Conservation (phyloP, 2,888 invertebrate genomes). For the Lomographa bimaculata region DNA sequence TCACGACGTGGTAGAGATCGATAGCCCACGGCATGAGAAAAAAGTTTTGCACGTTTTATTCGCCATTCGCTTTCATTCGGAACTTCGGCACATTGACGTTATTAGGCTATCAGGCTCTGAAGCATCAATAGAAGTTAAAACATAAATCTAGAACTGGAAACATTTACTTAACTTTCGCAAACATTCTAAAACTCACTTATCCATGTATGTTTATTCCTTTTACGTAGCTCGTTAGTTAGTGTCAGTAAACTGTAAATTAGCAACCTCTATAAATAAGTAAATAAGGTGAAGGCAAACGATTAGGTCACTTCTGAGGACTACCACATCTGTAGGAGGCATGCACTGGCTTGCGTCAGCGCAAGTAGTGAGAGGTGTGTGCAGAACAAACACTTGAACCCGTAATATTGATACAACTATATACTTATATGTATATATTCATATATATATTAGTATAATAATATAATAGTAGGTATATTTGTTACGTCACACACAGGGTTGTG, state of each 20-base stretch:
- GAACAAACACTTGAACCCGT: slow-evolving; percentile 21
- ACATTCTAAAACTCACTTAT: background rate
- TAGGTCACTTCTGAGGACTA: slow-evolving; percentile 52
- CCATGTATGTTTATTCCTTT: slow-evolving; percentile 9
- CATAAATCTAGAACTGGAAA: too few species aligned
- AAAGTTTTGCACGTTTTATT: slow-evolving; percentile 11
- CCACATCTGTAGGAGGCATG: slow-evolving; percentile 27
- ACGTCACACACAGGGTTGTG: too few species aligned
- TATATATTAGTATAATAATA: too few species aligned
- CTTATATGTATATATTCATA: too few species aligned
- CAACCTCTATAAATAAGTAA: slow-evolving; percentile 38
- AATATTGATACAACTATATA: background rate
- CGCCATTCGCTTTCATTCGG: slow-evolving; percentile 14
- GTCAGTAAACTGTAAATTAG: slow-evolving; percentile 37
- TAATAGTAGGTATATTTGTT: too few species aligned
- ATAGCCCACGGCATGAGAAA: too few species aligned
- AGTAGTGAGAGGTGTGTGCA: slow-evolving; percentile 1
- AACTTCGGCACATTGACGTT: slow-evolving; percentile 3
- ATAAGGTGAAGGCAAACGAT: slow-evolving; percentile 59
- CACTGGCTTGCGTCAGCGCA: slow-evolving; percentile 37
- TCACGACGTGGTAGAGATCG: slow-evolving; percentile 1
- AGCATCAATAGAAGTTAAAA: too few species aligned
- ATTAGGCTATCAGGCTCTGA: too few species aligned
- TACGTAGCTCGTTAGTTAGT: slow-evolving; percentile 8
- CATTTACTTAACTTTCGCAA: too few species aligned